Base-by-base conservation (phyloP, 2,113 vertebrate species). In the Ranitomeya imitator region DNA sequence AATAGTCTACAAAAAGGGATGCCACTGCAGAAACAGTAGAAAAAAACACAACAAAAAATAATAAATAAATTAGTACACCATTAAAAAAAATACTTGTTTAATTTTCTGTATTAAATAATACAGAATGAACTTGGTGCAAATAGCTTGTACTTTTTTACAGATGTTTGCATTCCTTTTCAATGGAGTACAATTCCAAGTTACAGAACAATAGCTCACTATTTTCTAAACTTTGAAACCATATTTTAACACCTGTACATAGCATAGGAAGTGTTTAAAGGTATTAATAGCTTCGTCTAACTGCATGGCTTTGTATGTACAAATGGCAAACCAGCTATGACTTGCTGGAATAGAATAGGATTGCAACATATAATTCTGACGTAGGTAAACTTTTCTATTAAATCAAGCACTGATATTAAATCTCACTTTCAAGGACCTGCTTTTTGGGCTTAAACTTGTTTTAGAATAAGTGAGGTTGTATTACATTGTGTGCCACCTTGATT, bases 181-280 rank as follows among this genome's bases (percentile, higher is more conserved):
- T 23, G 23, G n/a, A n/a, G 12, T 57, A 59, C 12, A 57, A 14
- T 79, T 59, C 18, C 52, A 52, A 18, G 45, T 11, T 77, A 51
- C 15, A 10, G 74, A 60, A 83, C 63, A 83, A 83, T 67, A 83
- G 69, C 63, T 9, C 37, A 61, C 21, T 21, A 69, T 84, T 67
- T 69, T 54, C 60, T 11, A 52, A 84, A 84, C n/a, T 7, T 18
- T 73, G 51, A 69, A 57, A 85, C 61, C 19, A 51, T 51, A 85
- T 76, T 85, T 85, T 51, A 85, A 85, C 84, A 85, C 83, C 69
- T 85, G n/a, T 71, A 85, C 83, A 85, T 31, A 85, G 14, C 23
- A 37, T 59, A 57, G 63, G 9, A 85, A 73, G 54, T 59, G 54
- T 85, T 21, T 85, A 12, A 45, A 59, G 69, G 57, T 61, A 85